Evolutionary conservation across 2,888 invertebrate species (phyloP).

Genomic region (Chrysolina americana): DNA sequence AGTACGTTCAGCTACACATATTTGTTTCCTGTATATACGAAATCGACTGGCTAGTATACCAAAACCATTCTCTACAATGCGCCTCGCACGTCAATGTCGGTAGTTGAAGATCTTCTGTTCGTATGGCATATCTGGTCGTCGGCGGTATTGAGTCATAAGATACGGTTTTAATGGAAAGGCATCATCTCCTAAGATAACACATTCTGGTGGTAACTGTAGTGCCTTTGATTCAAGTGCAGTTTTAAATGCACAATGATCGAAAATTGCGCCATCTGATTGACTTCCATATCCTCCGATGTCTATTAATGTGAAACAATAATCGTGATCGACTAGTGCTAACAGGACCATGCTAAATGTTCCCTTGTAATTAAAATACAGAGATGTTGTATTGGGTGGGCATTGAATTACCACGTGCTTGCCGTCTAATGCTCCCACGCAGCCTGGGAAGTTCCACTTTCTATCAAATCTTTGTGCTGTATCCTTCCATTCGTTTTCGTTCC

Average conservation of each 20-base stretch:
- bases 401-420: neutral
- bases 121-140: neutral
- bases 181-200: neutral
- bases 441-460: neutral
- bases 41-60: constrained; percentile 1
- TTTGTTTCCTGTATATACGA: neutral
- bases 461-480: constrained; percentile 7
- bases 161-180: neutral
- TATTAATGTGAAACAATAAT: constrained; percentile 27
- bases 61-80: neutral
- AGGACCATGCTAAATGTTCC: constrained; percentile 16
- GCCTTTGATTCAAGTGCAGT: no score
- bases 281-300: constrained; percentile 15
- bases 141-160: neutral
- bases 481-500: constrained; percentile 8
- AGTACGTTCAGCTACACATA: neutral
- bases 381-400: constrained; percentile 12
- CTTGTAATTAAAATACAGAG: constrained; percentile 20
- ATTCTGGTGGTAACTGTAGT: no score
- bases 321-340: constrained; percentile 23
- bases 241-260: neutral
- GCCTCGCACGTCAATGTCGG: neutral
- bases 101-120: neutral
- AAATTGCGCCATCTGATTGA: constrained; percentile 4
- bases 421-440: constrained; percentile 1